Conservation (phyloP, 2,888 invertebrate genomes). For the Nysson spinosus region DNA sequence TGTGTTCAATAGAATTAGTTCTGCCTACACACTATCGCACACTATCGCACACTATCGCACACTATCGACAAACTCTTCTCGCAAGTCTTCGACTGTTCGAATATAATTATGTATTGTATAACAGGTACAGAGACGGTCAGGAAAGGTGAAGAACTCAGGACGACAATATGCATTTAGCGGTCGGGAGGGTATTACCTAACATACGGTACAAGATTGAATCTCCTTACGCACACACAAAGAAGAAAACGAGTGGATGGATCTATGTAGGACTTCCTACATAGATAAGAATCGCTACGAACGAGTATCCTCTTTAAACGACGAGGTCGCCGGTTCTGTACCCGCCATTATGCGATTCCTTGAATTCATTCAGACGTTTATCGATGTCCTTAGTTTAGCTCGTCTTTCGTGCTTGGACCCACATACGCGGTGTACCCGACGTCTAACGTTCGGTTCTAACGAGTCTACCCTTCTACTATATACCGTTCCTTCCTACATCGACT, state of each 20-base stretch:
- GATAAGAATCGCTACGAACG: slow-evolving; percentile 58
- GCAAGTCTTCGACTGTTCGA: neutral
- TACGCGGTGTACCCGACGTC: slow-evolving; percentile 9
- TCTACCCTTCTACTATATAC: too few relatives aligned
- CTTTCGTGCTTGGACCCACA: slow-evolving; percentile 22
- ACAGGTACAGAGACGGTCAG: slow-evolving; percentile 16
- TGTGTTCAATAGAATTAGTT: too few relatives aligned
- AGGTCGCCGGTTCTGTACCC: slow-evolving; percentile 51
- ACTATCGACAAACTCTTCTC: too few relatives aligned
- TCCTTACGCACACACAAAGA: slow-evolving; percentile 52
- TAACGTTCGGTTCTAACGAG: too few relatives aligned
- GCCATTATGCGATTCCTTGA: slow-evolving; percentile 59
- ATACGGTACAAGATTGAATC: slow-evolving; percentile 52
- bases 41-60: too few relatives aligned
- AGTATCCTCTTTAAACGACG: slow-evolving; percentile 60
- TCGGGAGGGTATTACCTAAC: slow-evolving; percentile 53
- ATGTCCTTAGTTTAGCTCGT: slow-evolving; percentile 49
- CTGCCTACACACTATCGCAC: too few relatives aligned
- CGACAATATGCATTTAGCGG: slow-evolving; percentile 56
- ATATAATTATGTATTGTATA: neutral
- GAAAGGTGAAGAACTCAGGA: slow-evolving; percentile 53
- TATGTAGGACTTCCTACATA: slow-evolving; percentile 65
- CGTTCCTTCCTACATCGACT: slow-evolving; percentile 7
- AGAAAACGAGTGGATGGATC: slow-evolving; percentile 51
- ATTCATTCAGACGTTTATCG: slow-evolving; percentile 54